Evolutionary conservation across 2,797 vertebrate genomes (phyloP).

Genomic region (Anisognathus igniventris): DNA sequence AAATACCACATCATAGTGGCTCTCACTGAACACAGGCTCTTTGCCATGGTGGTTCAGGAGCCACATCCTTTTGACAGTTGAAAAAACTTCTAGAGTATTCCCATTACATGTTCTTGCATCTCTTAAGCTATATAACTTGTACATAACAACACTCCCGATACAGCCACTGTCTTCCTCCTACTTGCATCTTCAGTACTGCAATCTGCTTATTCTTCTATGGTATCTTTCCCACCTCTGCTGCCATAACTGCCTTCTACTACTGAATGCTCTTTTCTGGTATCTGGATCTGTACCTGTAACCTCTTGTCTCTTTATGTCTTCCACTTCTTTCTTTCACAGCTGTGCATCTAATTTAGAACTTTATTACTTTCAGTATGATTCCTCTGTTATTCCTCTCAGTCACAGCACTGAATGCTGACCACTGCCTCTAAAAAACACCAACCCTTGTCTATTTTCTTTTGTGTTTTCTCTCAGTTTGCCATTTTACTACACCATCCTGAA

Average conservation of each 20-base stretch:
- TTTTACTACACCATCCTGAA: neutral
- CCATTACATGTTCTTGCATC: neutral
- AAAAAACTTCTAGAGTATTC: neutral
- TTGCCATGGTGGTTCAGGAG: neutral
- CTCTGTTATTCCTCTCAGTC: neutral
- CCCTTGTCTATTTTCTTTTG: neutral
- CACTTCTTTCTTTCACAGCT: neutral
- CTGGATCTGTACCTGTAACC: neutral
- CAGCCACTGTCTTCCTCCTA: neutral
- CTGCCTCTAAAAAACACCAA: neutral
- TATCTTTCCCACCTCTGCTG: neutral
- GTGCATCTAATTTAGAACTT: neutral
- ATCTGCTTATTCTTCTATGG: neutral
- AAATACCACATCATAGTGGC: neutral
- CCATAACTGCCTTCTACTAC: neutral
- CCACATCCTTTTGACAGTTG: neutral
- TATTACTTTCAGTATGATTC: neutral
- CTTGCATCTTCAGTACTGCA: neutral
- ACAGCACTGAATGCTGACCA: neutral
- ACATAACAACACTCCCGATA: neutral
- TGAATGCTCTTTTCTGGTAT: neutral
- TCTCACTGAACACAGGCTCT: neutral
- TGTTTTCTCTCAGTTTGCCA: neutral
- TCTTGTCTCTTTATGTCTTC: neutral
- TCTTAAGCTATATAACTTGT: neutral